Conservation (phyloP, 2,888 invertebrate species). For the Boloria selene region DNA sequence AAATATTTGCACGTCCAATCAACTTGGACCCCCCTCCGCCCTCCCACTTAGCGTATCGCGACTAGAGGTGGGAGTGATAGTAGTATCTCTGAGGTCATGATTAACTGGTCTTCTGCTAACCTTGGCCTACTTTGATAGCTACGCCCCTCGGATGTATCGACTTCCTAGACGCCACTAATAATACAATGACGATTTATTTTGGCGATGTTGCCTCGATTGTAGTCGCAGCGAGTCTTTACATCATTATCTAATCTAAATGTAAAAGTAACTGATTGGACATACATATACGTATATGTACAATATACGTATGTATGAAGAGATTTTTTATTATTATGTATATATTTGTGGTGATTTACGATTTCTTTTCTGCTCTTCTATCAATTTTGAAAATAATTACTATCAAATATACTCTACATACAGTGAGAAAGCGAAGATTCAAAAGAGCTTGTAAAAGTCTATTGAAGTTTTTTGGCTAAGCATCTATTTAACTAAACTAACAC, state of each 20-base stretch:
- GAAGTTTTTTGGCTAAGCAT: no score
- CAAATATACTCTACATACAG: no score
- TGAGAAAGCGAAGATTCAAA: no score
- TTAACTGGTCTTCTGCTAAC: constrained; percentile 56
- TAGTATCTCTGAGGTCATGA: constrained; percentile 54
- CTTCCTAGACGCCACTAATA: constrained; percentile 53
- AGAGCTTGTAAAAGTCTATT: no score
- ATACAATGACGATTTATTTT: constrained; percentile 14
- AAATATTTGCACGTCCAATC: constrained; percentile 46
- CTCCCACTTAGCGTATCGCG: constrained; percentile 40
- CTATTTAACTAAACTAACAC: no score
- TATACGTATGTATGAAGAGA: no score
- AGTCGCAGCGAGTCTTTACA: neutral
- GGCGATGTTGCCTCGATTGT: neutral
- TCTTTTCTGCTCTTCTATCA: no score
- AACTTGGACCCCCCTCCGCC: constrained; percentile 48
- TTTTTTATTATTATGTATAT: no score
- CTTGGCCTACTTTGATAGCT: constrained; percentile 74
- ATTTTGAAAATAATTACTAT: no score
- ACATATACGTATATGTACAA: no score
- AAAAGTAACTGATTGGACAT: neutral
- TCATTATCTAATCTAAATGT: constrained; percentile 8
- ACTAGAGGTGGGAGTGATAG: constrained; percentile 45
- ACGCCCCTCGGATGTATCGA: constrained; percentile 53
- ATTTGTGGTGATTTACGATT: no score